Conservation (phyloP, 1,140 invertebrate species). For the Pachyrhynchus sulphureomaculatus region DNA sequence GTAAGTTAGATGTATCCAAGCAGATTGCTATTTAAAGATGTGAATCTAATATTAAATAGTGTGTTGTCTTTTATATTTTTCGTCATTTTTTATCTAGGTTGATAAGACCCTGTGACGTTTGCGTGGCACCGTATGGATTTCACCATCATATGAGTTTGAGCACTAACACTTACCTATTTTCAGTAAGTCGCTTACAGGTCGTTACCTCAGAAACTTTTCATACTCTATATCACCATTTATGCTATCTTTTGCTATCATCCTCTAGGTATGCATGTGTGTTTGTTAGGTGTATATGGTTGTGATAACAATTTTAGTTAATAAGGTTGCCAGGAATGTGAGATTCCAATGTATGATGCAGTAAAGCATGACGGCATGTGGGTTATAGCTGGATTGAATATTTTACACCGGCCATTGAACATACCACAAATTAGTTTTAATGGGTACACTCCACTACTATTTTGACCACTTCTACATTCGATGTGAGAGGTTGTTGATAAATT, state of each 20-base stretch:
- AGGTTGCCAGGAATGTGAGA: not conserved
- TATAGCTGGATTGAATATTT: too few relatives aligned
- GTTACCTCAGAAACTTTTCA: constrained; percentile 1
- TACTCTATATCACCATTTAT: constrained; percentile 2
- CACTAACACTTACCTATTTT: constrained; percentile 62
- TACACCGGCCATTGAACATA: too few relatives aligned
- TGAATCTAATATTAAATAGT: too few relatives aligned
- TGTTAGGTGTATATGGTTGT: not conserved
- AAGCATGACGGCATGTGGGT: constrained; percentile 3
- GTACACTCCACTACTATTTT: too few relatives aligned
- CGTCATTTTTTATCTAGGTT: constrained; percentile 49
- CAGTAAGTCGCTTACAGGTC: constrained; percentile 50
- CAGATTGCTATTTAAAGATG: too few relatives aligned
- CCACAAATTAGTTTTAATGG: too few relatives aligned
- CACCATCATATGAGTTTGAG: constrained; percentile 69
- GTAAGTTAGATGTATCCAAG: constrained; percentile 57
- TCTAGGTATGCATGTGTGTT: constrained; percentile 6
- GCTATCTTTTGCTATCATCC: not conserved
- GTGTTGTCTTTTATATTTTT: constrained; percentile 3
- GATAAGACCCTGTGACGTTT: constrained; percentile 61
- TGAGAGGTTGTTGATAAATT: too few relatives aligned
- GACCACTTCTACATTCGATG: too few relatives aligned
- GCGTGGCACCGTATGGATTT: constrained; percentile 70
- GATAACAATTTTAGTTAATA: not conserved
- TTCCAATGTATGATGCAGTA: not conserved